These are phyloP conservation scores for Agrypnia vestita DNA, from an alignment of 1,140 invertebrate species.

Conservation along the genomic window DNA sequence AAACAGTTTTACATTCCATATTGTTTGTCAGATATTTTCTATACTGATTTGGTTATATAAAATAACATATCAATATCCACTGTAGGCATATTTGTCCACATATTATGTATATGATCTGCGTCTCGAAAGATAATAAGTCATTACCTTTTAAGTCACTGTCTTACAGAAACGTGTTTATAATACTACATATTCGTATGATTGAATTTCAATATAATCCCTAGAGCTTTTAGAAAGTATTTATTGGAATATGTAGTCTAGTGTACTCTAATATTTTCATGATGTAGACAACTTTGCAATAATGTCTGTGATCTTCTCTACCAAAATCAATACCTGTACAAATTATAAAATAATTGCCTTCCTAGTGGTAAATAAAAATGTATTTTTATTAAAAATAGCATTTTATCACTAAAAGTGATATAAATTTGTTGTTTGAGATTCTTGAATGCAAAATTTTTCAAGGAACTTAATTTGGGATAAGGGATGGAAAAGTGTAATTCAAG, in stretches of 20 bases:
- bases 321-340: slow-evolving; percentile 41
- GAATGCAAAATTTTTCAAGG: too few species aligned
- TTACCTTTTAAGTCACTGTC: not conserved
- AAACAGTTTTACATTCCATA: too few species aligned
- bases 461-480: too few species aligned
- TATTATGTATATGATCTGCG: not conserved
- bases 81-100: not conserved
- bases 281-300: slow-evolving; percentile 42
- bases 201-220: not conserved
- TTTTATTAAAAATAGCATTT: slow-evolving; percentile 17
- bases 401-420: slow-evolving; percentile 18
- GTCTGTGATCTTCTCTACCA: slow-evolving; percentile 39
- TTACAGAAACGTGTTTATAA: not conserved
- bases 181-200: not conserved
- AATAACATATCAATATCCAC: slow-evolving; percentile 6
- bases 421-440: not conserved
- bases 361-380: slow-evolving; percentile 31
- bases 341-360: slow-evolving; percentile 38
- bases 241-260: slow-evolving; percentile 1
- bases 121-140: not conserved
- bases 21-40: too few species aligned
- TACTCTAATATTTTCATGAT: slow-evolving; percentile 17
- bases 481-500: too few species aligned
- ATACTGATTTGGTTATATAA: not conserved
- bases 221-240: slow-evolving; percentile 24